phyloP scores from a whole-genome alignment of 2,797 vertebrate species.

The Coreius guichenoti region DNA sequence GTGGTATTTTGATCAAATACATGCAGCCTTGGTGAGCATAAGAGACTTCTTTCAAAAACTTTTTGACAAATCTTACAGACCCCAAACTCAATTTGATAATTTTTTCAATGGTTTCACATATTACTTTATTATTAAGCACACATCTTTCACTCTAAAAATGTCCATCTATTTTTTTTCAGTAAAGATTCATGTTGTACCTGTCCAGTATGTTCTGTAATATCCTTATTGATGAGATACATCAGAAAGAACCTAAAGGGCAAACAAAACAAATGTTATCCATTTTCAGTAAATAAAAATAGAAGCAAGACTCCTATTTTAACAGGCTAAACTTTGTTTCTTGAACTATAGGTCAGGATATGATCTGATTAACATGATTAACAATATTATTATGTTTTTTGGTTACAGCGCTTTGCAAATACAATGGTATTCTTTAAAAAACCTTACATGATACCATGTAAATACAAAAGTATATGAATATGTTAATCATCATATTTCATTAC shows the following conservation, averaged over 20 bases:
- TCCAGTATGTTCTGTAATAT: slow-evolving; percentile 81
- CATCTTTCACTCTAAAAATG: not conserved
- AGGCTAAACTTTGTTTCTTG: not conserved
- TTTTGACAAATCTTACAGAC: not conserved
- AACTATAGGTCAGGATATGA: not conserved
- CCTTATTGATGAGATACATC: slow-evolving; percentile 84
- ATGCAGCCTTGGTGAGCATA: not conserved
- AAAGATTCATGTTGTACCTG: slow-evolving; percentile 68
- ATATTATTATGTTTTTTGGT: not conserved
- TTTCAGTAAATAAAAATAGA: not conserved
- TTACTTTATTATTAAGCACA: not conserved
- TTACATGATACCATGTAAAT: not conserved
- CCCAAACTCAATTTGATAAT: not conserved
- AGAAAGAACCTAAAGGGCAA: slow-evolving; percentile 76
- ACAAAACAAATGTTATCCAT: not conserved
- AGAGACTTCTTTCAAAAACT: not conserved
- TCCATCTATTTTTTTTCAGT: slow-evolving; percentile 14
- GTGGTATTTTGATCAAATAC: not conserved
- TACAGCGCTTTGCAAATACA: not conserved
- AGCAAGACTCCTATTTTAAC: not conserved
- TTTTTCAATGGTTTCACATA: slow-evolving; percentile 1
- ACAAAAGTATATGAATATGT: not conserved
- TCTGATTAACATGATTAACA: not conserved
- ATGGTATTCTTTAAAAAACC: not conserved
- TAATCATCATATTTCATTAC: not conserved